Evolutionary conservation across 2,113 vertebrate species (phyloP).

Genomic region (Pachypanchax playfairii): DNA sequence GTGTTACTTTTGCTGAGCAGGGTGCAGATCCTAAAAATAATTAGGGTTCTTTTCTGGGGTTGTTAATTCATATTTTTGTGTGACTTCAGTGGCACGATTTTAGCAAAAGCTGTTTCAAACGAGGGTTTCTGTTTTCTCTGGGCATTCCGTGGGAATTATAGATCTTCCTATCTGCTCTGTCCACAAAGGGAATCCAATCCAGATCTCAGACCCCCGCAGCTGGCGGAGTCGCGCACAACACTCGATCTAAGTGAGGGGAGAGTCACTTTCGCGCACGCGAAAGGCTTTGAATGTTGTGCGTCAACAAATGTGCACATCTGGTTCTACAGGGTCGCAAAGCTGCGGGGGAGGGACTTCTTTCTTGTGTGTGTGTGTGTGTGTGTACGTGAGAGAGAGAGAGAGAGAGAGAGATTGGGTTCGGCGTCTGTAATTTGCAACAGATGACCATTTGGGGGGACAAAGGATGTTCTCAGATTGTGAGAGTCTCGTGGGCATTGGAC

Average conservation of each 20-base stretch:
- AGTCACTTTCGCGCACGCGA: conserved; percentile 37
- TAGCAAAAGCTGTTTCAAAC: not conserved
- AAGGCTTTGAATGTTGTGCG: conserved; percentile 29
- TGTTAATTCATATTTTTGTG: too few relatives aligned
- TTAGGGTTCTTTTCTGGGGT: too few relatives aligned
- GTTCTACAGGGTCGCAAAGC: conserved; percentile 46
- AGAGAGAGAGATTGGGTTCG: conserved; percentile 20
- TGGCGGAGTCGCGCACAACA: conserved; percentile 55
- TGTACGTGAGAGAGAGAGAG: too few relatives aligned
- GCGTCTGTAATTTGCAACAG: conserved; percentile 76
- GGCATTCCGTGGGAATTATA: conserved; percentile 66
- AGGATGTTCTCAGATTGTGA: conserved; percentile 54
- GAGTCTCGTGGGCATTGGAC: too few relatives aligned
- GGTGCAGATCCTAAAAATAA: too few relatives aligned
- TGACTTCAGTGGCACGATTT: too few relatives aligned
- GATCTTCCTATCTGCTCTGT: conserved; percentile 65
- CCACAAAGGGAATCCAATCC: conserved; percentile 52
- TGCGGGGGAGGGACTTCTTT: conserved; percentile 60
- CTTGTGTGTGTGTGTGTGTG: conserved; percentile 24
- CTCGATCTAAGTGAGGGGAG: conserved; percentile 59
- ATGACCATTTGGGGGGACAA: conserved; percentile 79
- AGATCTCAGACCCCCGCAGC: conserved; percentile 53
- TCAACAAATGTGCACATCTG: conserved; percentile 58
- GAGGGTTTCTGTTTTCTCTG: conserved; percentile 26
- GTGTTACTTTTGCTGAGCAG: too few relatives aligned